Evolutionary conservation across 1,140 invertebrate genomes (phyloP).

Genomic region (Drosophila takahashii): DNA sequence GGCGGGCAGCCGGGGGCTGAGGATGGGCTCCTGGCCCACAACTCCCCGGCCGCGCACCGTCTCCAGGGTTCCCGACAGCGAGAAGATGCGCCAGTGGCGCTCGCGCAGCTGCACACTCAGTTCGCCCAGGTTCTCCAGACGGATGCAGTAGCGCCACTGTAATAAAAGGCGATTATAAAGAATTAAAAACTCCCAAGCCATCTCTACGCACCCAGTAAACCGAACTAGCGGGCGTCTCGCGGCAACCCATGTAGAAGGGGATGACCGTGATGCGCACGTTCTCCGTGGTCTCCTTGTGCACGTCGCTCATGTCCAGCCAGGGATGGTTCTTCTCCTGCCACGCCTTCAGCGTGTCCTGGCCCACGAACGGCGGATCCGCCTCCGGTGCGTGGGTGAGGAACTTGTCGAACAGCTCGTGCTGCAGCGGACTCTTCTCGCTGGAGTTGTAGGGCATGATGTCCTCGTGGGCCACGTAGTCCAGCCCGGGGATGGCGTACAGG

Average conservation of each 20-base stretch:
- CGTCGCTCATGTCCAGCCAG: conserved; percentile 97
- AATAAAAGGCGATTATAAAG: neutral
- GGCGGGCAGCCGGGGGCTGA: conserved; percentile 94
- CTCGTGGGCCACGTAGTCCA: conserved; percentile 98
- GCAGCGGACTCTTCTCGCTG: conserved; percentile 91
- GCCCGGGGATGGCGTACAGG: conserved; percentile 96
- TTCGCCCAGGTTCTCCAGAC: conserved; percentile 96
- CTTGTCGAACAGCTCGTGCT: conserved; percentile 98
- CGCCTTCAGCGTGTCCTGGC: conserved; percentile 95
- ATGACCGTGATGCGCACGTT: conserved; percentile 98
- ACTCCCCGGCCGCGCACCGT: conserved; percentile 97
- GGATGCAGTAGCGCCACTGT: conserved; percentile 98
- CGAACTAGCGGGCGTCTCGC: conserved; percentile 93
- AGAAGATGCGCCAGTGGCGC: conserved; percentile 98
- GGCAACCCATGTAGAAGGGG: conserved; percentile 94
- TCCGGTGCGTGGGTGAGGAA: conserved; percentile 93
- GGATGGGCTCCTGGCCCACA: conserved; percentile 97
- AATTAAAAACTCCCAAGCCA: neutral
- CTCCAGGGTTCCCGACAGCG: conserved; percentile 96
- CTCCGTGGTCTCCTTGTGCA: conserved; percentile 99
- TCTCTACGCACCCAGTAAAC: conserved; percentile 93
- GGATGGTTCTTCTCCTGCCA: conserved; percentile 99
- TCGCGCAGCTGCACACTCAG: conserved; percentile 96
- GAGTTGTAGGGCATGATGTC: conserved; percentile 95
- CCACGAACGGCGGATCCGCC: conserved; percentile 93